phyloP scores from a whole-genome alignment of 2,797 vertebrate genomes.

The Rhyacichthys aspro region DNA sequence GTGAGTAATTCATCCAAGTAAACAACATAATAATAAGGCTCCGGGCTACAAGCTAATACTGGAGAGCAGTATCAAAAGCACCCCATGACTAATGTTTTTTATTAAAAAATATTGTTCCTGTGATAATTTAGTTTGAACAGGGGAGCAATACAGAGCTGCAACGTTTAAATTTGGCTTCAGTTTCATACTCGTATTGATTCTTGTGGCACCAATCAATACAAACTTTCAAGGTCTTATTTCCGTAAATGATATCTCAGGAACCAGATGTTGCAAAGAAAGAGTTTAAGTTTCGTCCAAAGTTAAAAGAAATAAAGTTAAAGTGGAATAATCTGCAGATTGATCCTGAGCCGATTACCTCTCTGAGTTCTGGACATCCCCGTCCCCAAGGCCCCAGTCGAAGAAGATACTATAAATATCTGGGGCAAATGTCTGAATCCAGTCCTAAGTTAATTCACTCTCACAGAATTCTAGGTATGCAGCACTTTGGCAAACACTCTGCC shows the following conservation, averaged over 20 bases:
- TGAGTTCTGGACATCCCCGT: constrained; percentile 49
- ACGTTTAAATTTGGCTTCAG: constrained; percentile 28
- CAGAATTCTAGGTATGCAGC: constrained; percentile 46
- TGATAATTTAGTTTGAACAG: constrained; percentile 23
- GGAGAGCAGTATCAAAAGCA: constrained; percentile 3
- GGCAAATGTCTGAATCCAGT: constrained; percentile 49
- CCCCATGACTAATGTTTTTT: not conserved
- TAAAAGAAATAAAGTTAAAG: constrained; percentile 15
- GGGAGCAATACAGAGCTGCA: constrained; percentile 14
- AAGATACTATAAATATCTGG: constrained; percentile 63
- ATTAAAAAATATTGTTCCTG: constrained; percentile 29
- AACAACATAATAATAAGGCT: constrained; percentile 29
- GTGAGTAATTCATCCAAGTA: constrained; percentile 30
- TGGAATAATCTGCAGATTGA: constrained; percentile 22
- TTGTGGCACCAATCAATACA: constrained; percentile 19
- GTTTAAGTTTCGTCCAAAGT: constrained; percentile 2
- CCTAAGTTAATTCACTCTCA: constrained; percentile 66
- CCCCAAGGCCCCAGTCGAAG: constrained; percentile 34
- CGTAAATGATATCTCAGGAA: constrained; percentile 5
- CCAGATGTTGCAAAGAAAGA: constrained; percentile 1
- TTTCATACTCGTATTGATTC: constrained; percentile 32
- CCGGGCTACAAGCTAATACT: constrained; percentile 9
- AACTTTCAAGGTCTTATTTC: constrained; percentile 6
- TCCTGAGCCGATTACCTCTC: constrained; percentile 28
- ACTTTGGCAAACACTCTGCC: constrained; percentile 61